A percentile compares a stretch with the other conserved stretches of the same genome.
These are phyloP conservation scores for Lacanobia wlatinum DNA, from an alignment of 2,888 invertebrate species.

Conservation along the genomic window DNA sequence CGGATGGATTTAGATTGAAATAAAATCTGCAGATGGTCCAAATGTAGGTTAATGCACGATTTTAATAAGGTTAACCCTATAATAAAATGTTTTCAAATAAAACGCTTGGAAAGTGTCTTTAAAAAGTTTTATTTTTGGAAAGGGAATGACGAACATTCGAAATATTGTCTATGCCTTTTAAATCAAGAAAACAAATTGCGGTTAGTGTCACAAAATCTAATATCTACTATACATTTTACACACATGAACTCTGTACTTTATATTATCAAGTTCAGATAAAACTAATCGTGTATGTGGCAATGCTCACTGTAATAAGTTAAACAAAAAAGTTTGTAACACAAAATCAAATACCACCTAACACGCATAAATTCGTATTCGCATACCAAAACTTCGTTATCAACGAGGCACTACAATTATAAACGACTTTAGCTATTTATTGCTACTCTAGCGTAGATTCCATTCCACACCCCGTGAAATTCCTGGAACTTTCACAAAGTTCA, in stretches of 20 bases:
- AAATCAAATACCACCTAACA: constrained; percentile 33
- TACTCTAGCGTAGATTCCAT: constrained; percentile 56
- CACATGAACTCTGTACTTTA: constrained; percentile 27
- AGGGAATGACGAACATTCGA: background rate
- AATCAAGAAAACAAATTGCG: constrained; percentile 6
- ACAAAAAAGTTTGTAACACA: constrained; percentile 32
- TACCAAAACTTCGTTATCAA: constrained; percentile 54
- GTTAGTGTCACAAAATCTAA: constrained; percentile 21
- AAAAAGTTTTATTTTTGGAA: background rate
- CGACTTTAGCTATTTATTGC: constrained; percentile 61
- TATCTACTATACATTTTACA: constrained; percentile 12
- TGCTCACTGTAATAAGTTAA: constrained; percentile 8
- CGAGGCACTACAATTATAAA: constrained; percentile 54
- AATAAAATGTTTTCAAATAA: background rate
- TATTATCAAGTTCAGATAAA: constrained; percentile 28
- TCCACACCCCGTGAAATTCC: constrained; percentile 59
- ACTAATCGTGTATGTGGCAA: constrained; percentile 22
- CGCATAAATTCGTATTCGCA: constrained; percentile 51
- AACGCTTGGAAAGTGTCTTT: background rate
- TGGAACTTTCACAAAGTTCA: constrained; percentile 65
- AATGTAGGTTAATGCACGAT: constrained; percentile 50
- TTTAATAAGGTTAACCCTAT: constrained; percentile 43
- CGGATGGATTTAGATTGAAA: constrained; percentile 49
- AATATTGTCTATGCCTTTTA: background rate
- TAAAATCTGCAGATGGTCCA: constrained; percentile 52